Base-by-base conservation (phyloP, 2,797 vertebrate species). In the Muraenolepis orangiensis region DNA sequence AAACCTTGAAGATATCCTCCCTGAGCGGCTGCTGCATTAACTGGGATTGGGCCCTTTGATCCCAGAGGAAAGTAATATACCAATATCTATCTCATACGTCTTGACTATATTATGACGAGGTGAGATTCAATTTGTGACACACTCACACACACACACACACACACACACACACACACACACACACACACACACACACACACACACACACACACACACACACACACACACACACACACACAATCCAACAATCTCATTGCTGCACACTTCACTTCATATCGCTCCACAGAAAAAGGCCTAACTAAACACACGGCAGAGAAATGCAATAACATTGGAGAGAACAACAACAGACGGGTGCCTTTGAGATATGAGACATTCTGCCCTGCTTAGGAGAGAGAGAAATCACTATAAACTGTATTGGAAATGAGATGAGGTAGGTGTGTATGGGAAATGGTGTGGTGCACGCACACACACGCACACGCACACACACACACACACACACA, bases 221-320 rank as follows among this genome's bases (percentile, higher is more conserved):
- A 69, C 71, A 66, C 32, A 70, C 68, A 31, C 20, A 30, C 18
- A 18, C 28, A 31, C 29, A 31, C n/a, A 16, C 6, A 29, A 20
- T 32, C 7, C 31, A 31, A 32, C 31, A 32, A 31, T n/a, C 6
- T 6, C 16, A 72, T 28, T n/a, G 20, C 57, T 40, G 67, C 70
- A 72, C 67, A 76, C 30, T 61, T 34, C 5, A 61, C 51, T 26
- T 42, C 57, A 72, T 40, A 57, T 69, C 66, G 29, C 68, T 46
- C 71, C 70, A 74, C 73, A 78, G 71, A 75, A 74, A 78, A 31
- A 26, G 46, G 68, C 26, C 29, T 72, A 85, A 82, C 78, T 73
- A 82, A 83, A 78, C 66, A 71, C 3, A 6, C 23, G 66, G 34
- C 73, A 6, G 29, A 38, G 26, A 67, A 76, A 36, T 61, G 23